A percentile compares a stretch with the other conserved stretches of the same genome.
These are phyloP conservation scores for Lepidurus arcticus DNA, from an alignment of 1,140 invertebrate genomes.

Conservation along the genomic window DNA sequence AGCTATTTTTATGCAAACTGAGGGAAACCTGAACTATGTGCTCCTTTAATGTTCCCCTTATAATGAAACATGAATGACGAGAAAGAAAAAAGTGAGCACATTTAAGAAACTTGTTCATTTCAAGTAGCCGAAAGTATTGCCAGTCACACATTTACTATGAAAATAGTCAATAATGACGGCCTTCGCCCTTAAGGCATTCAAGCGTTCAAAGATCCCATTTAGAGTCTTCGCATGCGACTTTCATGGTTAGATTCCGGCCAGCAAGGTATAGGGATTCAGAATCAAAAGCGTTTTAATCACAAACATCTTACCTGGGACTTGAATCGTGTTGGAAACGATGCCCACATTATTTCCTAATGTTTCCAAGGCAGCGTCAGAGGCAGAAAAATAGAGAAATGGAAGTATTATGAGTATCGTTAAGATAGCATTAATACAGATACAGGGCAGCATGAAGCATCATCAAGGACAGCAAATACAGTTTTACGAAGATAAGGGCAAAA, in stretches of 20 bases:
- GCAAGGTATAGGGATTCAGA: neutral
- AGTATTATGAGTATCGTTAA: conserved; percentile 9
- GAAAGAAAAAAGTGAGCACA: too few relatives aligned
- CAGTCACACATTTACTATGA: too few relatives aligned
- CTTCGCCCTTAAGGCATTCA: too few relatives aligned
- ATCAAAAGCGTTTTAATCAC: neutral
- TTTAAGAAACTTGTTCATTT: too few relatives aligned
- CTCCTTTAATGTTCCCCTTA: too few relatives aligned
- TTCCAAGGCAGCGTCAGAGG: conserved; percentile 17
- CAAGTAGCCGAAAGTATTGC: too few relatives aligned
- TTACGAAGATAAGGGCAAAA: neutral
- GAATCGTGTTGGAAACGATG: conserved; percentile 21
- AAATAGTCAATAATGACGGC: too few relatives aligned
- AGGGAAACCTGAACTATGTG: neutral
- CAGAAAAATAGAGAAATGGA: conserved; percentile 20
- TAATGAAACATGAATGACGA: too few relatives aligned
- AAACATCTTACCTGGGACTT: conserved; percentile 21
- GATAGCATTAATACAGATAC: conserved; percentile 11
- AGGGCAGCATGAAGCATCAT: neutral
- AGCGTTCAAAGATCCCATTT: neutral
- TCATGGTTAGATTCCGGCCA: neutral
- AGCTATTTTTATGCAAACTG: neutral
- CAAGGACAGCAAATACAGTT: neutral
- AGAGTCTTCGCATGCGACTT: neutral
- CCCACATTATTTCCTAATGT: conserved; percentile 13